phyloP scores from a whole-genome alignment of 2,888 invertebrate species.

The Selenia dentaria region DNA sequence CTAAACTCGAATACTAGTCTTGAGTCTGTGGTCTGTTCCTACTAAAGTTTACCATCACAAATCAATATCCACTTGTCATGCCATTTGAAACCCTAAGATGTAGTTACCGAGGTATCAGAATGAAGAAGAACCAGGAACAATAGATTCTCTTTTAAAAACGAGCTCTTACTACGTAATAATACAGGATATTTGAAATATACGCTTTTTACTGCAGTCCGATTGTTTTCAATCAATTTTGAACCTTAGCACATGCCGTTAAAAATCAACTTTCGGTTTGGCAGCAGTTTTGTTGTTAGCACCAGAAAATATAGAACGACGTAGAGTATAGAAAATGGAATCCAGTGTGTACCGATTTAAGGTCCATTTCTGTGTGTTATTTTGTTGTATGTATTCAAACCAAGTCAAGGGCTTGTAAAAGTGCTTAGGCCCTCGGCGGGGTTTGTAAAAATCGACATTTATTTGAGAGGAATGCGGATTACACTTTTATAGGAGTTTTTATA shows the following conservation, averaged over 20 bases:
- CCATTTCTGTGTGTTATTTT: constrained; percentile 3
- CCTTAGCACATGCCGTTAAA: neutral
- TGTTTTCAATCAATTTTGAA: constrained; percentile 1
- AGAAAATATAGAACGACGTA: constrained; percentile 5
- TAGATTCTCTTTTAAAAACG: constrained; percentile 33
- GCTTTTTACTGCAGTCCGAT: constrained; percentile 16
- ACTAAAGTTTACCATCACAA: constrained; percentile 12
- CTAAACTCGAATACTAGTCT: constrained; percentile 30
- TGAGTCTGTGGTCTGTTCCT: too few relatives aligned
- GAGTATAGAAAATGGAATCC: neutral
- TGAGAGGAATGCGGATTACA: constrained; percentile 16
- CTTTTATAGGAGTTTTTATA: constrained; percentile 45
- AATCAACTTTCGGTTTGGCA: neutral
- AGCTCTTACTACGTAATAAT: constrained; percentile 30
- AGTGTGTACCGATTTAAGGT: too few relatives aligned
- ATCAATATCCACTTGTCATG: constrained; percentile 25
- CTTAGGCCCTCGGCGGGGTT: constrained; percentile 19
- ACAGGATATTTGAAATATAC: constrained; percentile 31
- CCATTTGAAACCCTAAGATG: constrained; percentile 8
- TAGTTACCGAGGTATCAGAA: neutral
- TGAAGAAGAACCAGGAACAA: constrained; percentile 27
- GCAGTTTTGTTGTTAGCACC: constrained; percentile 8
- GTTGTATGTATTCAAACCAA: constrained; percentile 13
- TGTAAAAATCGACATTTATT: constrained; percentile 28
- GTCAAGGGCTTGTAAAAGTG: constrained; percentile 30